A percentile compares a stretch with the other conserved stretches of the same genome.
phyloP scores from a whole-genome alignment of 2,797 vertebrate species.

The Leucoraja ocellata region DNA sequence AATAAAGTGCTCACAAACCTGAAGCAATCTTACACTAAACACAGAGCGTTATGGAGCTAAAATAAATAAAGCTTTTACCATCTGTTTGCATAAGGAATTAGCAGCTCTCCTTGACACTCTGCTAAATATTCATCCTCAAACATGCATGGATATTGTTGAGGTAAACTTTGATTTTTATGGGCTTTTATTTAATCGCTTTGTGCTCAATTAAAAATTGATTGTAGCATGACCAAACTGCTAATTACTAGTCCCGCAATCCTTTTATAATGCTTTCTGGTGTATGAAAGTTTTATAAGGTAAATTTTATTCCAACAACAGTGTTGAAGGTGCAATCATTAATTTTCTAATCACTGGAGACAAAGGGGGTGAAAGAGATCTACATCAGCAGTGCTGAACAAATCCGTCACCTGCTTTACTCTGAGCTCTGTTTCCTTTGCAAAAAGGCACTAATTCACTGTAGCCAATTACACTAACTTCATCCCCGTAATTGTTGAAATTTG shows the following conservation, averaged over 20 bases:
- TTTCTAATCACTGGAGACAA: not conserved
- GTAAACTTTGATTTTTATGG: slow-evolving; percentile 7
- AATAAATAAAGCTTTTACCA: not conserved
- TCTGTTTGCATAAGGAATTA: slow-evolving; percentile 1
- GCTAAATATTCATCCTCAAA: slow-evolving; percentile 21
- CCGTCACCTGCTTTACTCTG: not conserved
- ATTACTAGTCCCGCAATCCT: not conserved
- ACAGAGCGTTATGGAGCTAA: not conserved
- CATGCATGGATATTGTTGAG: not conserved
- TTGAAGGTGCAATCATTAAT: not conserved
- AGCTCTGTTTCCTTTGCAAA: not conserved
- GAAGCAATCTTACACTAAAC: not conserved
- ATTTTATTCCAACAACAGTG: not conserved
- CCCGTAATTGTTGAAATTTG: not conserved
- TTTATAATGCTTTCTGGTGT: not conserved
- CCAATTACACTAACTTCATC: not conserved
- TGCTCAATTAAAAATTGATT: slow-evolving; percentile 29
- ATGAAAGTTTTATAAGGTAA: not conserved
- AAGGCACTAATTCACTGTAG: not conserved
- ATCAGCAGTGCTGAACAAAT: not conserved
- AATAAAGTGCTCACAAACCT: not conserved
- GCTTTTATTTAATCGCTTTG: slow-evolving; percentile 20
- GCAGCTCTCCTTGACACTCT: not conserved
- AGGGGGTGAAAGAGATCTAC: not conserved
- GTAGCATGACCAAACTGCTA: not conserved